These are phyloP conservation scores for Tolmerus cingulatus DNA, from an alignment of 2,888 invertebrate species.

Conservation along the genomic window DNA sequence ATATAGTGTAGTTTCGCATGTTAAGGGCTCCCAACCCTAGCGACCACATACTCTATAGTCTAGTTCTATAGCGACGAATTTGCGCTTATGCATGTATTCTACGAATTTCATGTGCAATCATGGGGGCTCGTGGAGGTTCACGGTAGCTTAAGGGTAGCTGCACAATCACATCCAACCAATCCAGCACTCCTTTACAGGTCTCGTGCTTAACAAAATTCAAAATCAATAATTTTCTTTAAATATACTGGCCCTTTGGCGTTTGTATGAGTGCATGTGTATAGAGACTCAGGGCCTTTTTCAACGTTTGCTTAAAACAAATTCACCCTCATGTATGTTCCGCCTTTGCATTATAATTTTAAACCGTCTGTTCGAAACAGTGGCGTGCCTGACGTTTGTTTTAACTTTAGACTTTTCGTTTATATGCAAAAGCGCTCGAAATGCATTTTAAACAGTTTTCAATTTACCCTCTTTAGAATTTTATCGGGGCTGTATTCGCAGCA, in stretches of 20 bases:
- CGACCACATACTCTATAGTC: not conserved
- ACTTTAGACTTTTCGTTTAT: not conserved
- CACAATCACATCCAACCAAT: not conserved
- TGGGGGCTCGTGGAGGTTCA: not conserved
- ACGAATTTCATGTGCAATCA: not conserved
- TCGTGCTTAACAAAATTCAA: not conserved
- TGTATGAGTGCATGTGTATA: not conserved
- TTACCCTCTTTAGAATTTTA: not conserved
- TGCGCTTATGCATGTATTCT: not conserved
- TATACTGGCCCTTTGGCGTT: not conserved
- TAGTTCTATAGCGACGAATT: not conserved
- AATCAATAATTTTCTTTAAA: constrained; percentile 20
- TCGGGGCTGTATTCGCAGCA: not conserved
- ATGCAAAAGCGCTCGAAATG: not conserved
- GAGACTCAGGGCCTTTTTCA: not conserved
- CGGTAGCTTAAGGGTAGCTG: not conserved
- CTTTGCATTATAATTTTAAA: not conserved
- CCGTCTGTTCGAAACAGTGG: not conserved
- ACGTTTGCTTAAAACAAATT: not conserved
- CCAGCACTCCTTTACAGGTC: not conserved
- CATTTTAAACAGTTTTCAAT: not conserved
- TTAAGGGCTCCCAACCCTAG: not conserved
- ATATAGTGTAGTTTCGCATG: not conserved
- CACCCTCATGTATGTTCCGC: not conserved
- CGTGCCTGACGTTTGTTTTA: not conserved